Conservation (phyloP, 2,797 vertebrate species). For the Acanthiza pusilla region DNA sequence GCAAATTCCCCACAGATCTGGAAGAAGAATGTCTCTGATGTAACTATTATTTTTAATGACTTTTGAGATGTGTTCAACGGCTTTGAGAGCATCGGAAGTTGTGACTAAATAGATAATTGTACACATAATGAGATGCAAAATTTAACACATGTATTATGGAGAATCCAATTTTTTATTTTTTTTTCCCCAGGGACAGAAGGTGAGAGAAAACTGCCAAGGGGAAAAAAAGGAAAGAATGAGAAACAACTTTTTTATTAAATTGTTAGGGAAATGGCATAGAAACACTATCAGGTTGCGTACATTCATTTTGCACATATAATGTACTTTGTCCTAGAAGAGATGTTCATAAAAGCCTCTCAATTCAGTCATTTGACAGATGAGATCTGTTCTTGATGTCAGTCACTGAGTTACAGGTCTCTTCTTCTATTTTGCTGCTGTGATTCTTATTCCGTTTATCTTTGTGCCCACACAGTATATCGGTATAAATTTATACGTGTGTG, state of each 20-base stretch:
- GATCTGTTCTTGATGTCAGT: constrained; percentile 38
- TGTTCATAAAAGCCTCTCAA: constrained; percentile 10
- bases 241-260: background rate
- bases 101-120: background rate
- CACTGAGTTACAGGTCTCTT: background rate
- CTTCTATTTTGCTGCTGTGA: background rate
- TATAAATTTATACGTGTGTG: constrained; percentile 35
- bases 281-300: background rate
- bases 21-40: background rate
- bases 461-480: background rate
- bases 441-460: constrained; percentile 46
- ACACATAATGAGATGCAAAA: background rate
- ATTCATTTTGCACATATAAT: background rate
- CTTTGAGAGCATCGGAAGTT: background rate
- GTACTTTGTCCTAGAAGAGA: background rate
- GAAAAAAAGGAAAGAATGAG: background rate
- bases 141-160: background rate
- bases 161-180: background rate
- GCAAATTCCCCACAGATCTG: background rate
- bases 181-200: background rate
- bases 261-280: background rate
- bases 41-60: background rate
- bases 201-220: background rate
- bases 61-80: background rate
- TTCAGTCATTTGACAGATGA: constrained; percentile 42